phyloP scores from a whole-genome alignment of 2,113 vertebrate genomes.

The Podiceps cristatus region DNA sequence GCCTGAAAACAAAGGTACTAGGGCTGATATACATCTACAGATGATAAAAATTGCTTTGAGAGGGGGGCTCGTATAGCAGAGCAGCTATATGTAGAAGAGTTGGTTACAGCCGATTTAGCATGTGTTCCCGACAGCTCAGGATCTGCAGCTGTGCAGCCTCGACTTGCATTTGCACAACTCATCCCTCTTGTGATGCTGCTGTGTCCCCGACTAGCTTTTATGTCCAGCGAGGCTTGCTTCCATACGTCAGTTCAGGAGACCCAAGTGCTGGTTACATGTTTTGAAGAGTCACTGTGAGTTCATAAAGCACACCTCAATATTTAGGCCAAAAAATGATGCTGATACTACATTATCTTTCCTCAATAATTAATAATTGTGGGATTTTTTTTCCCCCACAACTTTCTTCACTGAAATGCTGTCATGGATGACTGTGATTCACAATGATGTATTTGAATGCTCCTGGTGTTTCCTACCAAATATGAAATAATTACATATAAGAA shows the following conservation, averaged over 20 bases:
- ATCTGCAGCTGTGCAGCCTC: background rate
- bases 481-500: background rate
- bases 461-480: background rate
- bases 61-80: background rate
- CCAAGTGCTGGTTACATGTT: background rate
- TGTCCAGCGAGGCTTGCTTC: background rate
- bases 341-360: background rate
- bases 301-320: background rate
- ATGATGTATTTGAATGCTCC: background rate
- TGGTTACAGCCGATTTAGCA: background rate
- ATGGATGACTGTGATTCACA: background rate
- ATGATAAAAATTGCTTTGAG: background rate
- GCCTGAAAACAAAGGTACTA: background rate
- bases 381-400: background rate
- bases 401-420: background rate
- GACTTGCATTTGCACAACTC: background rate
- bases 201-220: background rate
- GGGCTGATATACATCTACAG: background rate
- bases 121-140: background rate
- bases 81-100: background rate
- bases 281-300: background rate
- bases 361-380: background rate
- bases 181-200: background rate
- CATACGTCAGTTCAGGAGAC: accelerated
- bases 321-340: background rate